These are phyloP conservation scores for Puma concolor DNA, from an alignment of 2,113 vertebrate species.

Conservation along the genomic window DNA sequence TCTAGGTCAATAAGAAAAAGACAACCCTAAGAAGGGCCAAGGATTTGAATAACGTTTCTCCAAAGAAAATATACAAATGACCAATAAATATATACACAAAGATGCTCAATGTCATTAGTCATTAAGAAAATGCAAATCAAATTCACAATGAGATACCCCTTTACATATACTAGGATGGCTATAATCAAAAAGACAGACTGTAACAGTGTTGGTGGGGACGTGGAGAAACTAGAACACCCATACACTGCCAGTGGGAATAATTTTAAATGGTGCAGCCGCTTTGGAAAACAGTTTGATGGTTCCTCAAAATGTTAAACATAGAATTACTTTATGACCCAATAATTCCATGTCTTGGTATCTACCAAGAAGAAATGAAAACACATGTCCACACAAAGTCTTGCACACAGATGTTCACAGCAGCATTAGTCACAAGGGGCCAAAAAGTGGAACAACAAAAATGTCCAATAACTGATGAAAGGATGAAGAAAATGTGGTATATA, in stretches of 20 bases:
- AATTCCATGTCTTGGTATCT: neutral
- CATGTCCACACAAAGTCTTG: neutral
- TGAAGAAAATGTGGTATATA: neutral
- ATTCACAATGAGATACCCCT: neutral
- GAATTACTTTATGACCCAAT: neutral
- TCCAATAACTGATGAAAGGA: neutral
- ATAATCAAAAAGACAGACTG: neutral
- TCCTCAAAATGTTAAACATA: neutral
- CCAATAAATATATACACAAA: neutral
- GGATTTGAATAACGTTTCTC: neutral
- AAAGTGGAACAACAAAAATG: neutral
- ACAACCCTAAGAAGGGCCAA: neutral
- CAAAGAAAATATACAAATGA: neutral
- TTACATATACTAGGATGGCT: neutral
- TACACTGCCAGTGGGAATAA: neutral
- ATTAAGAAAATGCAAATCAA: neutral
- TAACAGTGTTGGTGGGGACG: neutral
- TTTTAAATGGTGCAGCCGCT: neutral
- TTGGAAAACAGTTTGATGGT: neutral
- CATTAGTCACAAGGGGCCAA: neutral
- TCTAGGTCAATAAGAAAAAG: neutral
- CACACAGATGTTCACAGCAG: neutral
- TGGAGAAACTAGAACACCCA: neutral
- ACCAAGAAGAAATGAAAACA: conserved; percentile 13
- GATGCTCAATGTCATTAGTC: neutral